A percentile compares a stretch with the other conserved stretches of the same genome.
Evolutionary conservation across 2,888 invertebrate genomes (phyloP).

Genomic region (Tetragonula carbonaria): DNA sequence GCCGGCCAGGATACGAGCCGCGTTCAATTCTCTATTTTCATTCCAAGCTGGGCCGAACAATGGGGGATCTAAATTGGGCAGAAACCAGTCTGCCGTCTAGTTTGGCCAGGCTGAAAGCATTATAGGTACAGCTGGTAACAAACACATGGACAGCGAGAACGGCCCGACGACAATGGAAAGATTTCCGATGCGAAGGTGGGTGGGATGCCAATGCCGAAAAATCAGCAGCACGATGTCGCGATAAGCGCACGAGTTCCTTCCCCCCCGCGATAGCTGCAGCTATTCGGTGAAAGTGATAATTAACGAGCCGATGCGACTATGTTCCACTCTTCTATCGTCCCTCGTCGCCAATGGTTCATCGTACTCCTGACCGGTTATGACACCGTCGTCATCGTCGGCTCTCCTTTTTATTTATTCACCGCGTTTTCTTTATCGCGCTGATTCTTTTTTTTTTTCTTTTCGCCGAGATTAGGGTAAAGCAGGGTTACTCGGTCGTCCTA

Average conservation of each 20-base stretch:
- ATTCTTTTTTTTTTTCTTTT: neutral
- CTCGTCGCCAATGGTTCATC: constrained; percentile 58
- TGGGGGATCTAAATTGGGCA: constrained; percentile 77
- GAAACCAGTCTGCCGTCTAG: constrained; percentile 79
- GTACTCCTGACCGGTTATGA: constrained; percentile 61
- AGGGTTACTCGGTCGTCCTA: neutral
- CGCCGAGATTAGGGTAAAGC: neutral
- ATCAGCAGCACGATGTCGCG: constrained; percentile 36
- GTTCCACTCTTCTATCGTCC: constrained; percentile 48
- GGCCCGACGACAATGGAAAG: constrained; percentile 31
- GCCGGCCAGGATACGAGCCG: constrained; percentile 31
- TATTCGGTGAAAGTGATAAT: constrained; percentile 60
- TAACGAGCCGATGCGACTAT: constrained; percentile 58
- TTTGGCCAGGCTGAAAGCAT: constrained; percentile 73
- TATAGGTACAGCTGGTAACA: constrained; percentile 48
- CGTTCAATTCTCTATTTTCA: constrained; percentile 73
- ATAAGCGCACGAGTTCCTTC: neutral
- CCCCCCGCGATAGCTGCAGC: neutral
- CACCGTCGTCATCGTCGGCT: constrained; percentile 22
- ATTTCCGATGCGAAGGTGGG: constrained; percentile 14
- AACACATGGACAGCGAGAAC: constrained; percentile 14
- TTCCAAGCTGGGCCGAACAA: constrained; percentile 73
- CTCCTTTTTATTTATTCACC: constrained; percentile 29
- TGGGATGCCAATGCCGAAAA: neutral
- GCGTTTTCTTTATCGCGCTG: constrained; percentile 19